These are phyloP conservation scores for Zosterops pallidus DNA, from an alignment of 2,113 vertebrate species.

Conservation along the genomic window DNA sequence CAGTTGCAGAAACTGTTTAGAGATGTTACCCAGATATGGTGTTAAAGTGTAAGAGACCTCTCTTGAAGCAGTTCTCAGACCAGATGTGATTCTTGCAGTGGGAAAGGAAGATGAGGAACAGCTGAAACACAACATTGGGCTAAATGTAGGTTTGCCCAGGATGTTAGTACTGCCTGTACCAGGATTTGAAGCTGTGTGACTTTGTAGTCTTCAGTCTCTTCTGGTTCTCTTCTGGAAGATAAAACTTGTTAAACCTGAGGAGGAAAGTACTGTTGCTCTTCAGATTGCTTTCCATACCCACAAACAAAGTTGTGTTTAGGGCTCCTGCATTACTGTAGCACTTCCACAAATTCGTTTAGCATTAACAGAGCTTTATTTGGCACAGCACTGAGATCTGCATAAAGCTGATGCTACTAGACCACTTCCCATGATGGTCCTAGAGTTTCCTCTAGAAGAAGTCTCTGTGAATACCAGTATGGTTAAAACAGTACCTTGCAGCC, in stretches of 20 bases:
- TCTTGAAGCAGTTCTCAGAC: not conserved
- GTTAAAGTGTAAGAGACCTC: not conserved
- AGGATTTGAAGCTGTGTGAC: not conserved
- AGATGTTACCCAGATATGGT: too few relatives aligned
- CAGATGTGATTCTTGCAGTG: not conserved
- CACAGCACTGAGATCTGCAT: not conserved
- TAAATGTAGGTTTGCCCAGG: not conserved
- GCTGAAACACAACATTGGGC: not conserved
- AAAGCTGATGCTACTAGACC: not conserved
- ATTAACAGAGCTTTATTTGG: not conserved
- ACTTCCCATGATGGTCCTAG: not conserved
- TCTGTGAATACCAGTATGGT: not conserved
- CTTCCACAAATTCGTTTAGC: not conserved
- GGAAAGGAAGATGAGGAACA: not conserved
- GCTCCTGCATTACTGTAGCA: not conserved
- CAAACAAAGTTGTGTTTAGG: not conserved
- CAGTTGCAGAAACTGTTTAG: not conserved
- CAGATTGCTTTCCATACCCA: not conserved
- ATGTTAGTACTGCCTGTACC: not conserved
- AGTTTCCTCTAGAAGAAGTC: not conserved
- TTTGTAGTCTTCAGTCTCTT: not conserved
- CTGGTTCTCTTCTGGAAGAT: not conserved
- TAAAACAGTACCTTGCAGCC: not conserved
- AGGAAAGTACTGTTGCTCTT: not conserved
- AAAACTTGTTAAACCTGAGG: not conserved